Evolutionary conservation across 2,888 invertebrate species (phyloP).

Genomic region (Heteromurus nitidus): DNA sequence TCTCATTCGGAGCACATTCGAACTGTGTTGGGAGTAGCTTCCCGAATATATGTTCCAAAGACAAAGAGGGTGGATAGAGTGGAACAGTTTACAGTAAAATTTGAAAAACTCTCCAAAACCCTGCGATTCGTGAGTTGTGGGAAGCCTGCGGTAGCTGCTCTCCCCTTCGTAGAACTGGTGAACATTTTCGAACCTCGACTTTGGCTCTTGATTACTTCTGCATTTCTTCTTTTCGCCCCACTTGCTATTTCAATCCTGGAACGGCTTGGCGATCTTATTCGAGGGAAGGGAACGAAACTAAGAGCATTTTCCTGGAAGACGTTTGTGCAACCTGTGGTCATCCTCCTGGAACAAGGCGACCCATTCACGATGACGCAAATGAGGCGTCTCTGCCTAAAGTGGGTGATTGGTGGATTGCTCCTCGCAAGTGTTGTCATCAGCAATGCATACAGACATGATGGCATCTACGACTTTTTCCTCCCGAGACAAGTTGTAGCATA

Average conservation of each 20-base stretch:
- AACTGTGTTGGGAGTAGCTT: too few species aligned
- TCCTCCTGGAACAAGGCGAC: slow-evolving; percentile 1
- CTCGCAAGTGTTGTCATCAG: background rate
- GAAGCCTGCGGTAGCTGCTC: background rate
- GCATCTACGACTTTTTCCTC: background rate
- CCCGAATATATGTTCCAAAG: too few species aligned
- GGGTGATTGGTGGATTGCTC: background rate
- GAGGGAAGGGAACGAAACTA: background rate
- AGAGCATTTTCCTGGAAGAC: background rate
- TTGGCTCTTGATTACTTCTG: background rate
- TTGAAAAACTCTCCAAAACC: background rate
- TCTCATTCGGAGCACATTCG: too few species aligned
- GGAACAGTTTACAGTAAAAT: background rate
- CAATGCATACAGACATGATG: slow-evolving; percentile 13
- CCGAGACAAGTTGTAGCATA: too few species aligned
- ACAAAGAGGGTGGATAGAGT: too few species aligned
- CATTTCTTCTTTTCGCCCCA: background rate
- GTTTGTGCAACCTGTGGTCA: background rate
- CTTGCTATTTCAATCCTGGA: background rate
- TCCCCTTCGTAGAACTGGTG: background rate
- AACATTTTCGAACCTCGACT: background rate
- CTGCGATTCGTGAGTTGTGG: background rate
- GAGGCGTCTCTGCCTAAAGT: background rate
- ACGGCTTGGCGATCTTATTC: background rate
- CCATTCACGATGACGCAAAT: slow-evolving; percentile 2